Percentiles rank a stretch among this genome's conserved stretches.
Evolutionary conservation across 2,888 invertebrate genomes (phyloP).

Genomic region (Azorinus chamasolen): DNA sequence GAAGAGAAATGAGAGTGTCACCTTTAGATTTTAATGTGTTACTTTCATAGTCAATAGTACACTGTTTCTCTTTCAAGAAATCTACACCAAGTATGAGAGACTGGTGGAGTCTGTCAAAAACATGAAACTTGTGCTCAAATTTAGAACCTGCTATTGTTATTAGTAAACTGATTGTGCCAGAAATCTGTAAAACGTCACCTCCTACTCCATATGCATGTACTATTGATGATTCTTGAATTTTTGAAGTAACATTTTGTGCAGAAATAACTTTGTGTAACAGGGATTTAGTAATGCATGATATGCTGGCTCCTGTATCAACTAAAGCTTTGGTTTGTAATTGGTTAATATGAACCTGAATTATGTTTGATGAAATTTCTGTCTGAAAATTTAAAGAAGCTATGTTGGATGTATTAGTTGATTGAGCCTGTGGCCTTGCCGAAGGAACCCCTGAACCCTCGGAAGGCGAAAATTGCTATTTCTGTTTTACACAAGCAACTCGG

Average conservation of each 20-base stretch:
- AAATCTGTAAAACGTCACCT: neutral
- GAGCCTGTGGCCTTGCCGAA: too few relatives aligned
- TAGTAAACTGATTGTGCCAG: neutral
- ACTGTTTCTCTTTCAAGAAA: neutral
- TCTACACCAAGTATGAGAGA: constrained; percentile 1
- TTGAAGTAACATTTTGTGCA: neutral
- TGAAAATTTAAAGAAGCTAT: too few relatives aligned
- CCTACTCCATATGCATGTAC: neutral
- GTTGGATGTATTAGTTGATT: too few relatives aligned
- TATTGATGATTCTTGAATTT: neutral
- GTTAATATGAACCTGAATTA: too few relatives aligned
- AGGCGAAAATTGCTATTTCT: too few relatives aligned
- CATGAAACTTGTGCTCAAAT: neutral
- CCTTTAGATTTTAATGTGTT: neutral
- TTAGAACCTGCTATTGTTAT: neutral
- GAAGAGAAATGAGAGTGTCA: neutral
- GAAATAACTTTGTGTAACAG: neutral
- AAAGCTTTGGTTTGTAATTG: too few relatives aligned
- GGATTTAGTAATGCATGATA: neutral
- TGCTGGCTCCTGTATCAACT: neutral
- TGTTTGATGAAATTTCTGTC: too few relatives aligned
- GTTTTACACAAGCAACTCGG: too few relatives aligned
- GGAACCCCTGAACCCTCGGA: too few relatives aligned
- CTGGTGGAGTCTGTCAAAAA: neutral
- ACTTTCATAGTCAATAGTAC: neutral